Percentiles rank a stretch among this genome's conserved stretches.
phyloP scores from a whole-genome alignment of 2,113 vertebrate species.

The Sinocyclocheilus anophthalmus region DNA sequence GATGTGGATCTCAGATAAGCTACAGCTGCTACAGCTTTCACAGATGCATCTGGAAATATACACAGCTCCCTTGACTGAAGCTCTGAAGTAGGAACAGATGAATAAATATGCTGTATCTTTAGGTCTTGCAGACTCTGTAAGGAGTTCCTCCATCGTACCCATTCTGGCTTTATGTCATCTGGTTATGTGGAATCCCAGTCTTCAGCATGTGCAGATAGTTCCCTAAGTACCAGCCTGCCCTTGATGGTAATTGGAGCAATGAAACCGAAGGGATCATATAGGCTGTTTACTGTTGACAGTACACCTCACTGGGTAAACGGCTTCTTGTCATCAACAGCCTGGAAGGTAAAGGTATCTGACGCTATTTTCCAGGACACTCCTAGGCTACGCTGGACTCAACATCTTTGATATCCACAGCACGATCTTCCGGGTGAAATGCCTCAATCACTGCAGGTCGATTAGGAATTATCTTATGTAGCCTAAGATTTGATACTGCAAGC shows the following conservation, averaged over 20 bases:
- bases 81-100: neutral
- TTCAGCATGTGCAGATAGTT: too few relatives aligned
- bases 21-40: slow-evolving; percentile 25
- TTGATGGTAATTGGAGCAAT: too few relatives aligned
- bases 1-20: slow-evolving; percentile 13
- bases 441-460: neutral
- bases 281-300: neutral
- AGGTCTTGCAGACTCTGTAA: neutral
- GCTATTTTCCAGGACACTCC: neutral
- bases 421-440: neutral
- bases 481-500: neutral
- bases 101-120: neutral
- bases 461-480: neutral
- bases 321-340: neutral
- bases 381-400: neutral
- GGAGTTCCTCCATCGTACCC: too few relatives aligned
- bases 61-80: neutral
- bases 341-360: neutral
- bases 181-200: too few relatives aligned
- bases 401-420: neutral
- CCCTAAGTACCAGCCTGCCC: too few relatives aligned
- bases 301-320: neutral
- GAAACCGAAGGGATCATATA: neutral
- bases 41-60: slow-evolving; percentile 42
- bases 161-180: too few relatives aligned